Evolutionary conservation across 1,140 invertebrate species (phyloP), one percentile per base, ranked within the genome.

Genomic region (Apis mellifera): DNA sequence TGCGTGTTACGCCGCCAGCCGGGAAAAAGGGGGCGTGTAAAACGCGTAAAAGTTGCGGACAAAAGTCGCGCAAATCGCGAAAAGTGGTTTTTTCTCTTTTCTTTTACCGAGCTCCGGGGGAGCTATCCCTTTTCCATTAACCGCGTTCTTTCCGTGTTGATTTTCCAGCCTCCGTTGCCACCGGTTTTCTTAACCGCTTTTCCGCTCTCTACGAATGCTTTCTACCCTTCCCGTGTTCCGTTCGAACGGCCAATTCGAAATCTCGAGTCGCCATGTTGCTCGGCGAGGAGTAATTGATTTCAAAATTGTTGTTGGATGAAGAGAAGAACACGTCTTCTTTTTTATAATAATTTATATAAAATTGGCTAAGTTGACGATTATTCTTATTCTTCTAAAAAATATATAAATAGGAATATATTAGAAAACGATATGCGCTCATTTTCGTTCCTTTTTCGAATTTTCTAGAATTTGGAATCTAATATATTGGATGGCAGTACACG

Each of bases 1-100:
- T 32, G 32, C 55, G 84, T 66, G 60, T 66, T 80, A 78, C 83
- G 59, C 72, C 71, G 50, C 26, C 26, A 32, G 26, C 76, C 72
- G 71, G 50, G 64, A 64, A 23, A 57, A 15, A 23, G 52, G 9
- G 52, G 50, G 50, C 79, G 55, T 76, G 85, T 72, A 78, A 77
- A 86, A 82, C 23, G 50, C 75, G 62, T 59, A 21, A 79, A 66
- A 59, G 48, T 66, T 74, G 60, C 50, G 15, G 42, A 19, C 62
- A 75, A 52, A 75, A 76, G 48, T 59, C 17, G 48, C 23, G 64
- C 19, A n/a, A 75, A 13, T 17, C 72, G 17, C 12, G n/a, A 48
- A 62, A 59, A 66, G 26, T 65, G 21, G 70, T 32, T 80, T 32
- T 32, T 32, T 26, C 1, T 26, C 1, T 26, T 26, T 26, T 26